Evolutionary conservation across 2,888 invertebrate species (phyloP), one percentile per base, ranked within the genome.

Genomic region (Magallana nippona): DNA sequence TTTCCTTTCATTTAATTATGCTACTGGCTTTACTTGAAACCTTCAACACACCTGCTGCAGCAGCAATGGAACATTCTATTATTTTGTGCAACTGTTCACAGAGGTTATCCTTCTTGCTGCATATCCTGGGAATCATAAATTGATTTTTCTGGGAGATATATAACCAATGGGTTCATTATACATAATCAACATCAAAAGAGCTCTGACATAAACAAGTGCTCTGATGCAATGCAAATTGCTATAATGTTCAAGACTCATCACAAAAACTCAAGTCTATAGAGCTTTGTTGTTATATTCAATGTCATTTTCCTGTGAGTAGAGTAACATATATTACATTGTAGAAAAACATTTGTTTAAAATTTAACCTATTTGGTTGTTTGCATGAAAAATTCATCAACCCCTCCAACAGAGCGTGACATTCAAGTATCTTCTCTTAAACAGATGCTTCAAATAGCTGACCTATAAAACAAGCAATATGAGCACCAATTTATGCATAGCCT

Each of bases 131-230:
- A 19, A 71, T 71, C 71, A 27, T 11, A 27, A 27, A 27, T 71
- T 71, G 71, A 27, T 27, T 60, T 71, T 32, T 32, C 32, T 22
- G 22, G 15, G 71, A 71, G 71, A 71, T 71, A 44, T 44, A 27
- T 27, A 71, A 71, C 22, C 32, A 15, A 71, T 71, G 22, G 27
- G 27, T 15, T 11, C 22, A 32, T 71, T 22, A 71, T 71, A 71
- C 71, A 71, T 13, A 71, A 71, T 71, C 13, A 71, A 13, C 71
- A 71, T 71, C 71, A 71, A 27, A n/a, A 71, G 71, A 71, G 71
- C 71, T 15, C 27, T 5, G 13, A 32, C 71, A 71, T 27, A 71
- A 27, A 44, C 22, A 27, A 71, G 27, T 27, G 32, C 71, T 71
- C 32, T 71, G 27, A 32, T 63, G 63, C 63, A 22, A 27, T 10